Evolutionary conservation across 2,888 invertebrate species (phyloP), one percentile per base, ranked within the genome.

Genomic region (Deroplatys truncata): DNA sequence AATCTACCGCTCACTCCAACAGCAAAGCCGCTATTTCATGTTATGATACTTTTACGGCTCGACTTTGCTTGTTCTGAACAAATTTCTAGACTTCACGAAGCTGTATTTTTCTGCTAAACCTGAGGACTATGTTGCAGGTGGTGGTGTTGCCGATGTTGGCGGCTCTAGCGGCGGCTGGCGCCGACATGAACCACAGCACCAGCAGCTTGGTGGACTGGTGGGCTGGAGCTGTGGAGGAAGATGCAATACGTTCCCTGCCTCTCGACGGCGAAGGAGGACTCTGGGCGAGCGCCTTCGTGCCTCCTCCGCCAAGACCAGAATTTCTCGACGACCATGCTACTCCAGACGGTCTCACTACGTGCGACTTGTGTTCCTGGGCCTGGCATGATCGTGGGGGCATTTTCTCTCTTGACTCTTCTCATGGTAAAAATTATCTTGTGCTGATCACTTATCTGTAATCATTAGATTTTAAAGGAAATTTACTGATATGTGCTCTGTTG

Each of bases 361-460:
- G 96, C 93, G 96, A 96, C 94, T 94, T 96, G 91, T 96, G 96
- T 93, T 95, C 96, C 92, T 96, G 96, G 96, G 96, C 96, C 92
- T 95, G 95, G 95, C 95, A 95, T 92, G 94, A 94, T 91, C 35
- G 88, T n/a, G 93, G 82, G 13, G 56, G 56, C 56, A 29, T 83
- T 13, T 87, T 87, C 83, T 83, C 83, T 28, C 25, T 95, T 91
- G 96, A 96, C 92, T 94, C 95, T 91, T 94, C 95, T 91, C 94
- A 95, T 92, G 95, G 96, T 96, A 92, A 43, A 7, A 28, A 7
- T 31, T 25, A n/a, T 25, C 28, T 31, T 25, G 31, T 20, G 20
- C 7, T 20, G 0, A 20, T 72, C 56, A 72, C 56, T 20, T 31
- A 4, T 20, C 8, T 28, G 16, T 31, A 28, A 43, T 15, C 56